phyloP scores from a whole-genome alignment of 2,113 vertebrate species.

The Saimiri boliviensis region DNA sequence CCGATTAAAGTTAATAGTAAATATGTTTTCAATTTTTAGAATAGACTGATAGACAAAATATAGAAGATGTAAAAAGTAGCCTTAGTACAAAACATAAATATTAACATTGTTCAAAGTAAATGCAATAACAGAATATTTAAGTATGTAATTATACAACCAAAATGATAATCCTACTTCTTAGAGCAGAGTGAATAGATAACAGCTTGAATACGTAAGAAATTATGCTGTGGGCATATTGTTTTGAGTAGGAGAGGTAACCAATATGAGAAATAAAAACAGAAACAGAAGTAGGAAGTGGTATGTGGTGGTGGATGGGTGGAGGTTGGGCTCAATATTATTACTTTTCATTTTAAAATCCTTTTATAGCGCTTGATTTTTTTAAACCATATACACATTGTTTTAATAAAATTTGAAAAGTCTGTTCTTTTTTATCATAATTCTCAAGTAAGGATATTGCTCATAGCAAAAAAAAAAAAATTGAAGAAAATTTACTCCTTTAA shows the following conservation, averaged over 20 bases:
- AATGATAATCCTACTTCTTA: background rate
- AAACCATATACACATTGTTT: background rate
- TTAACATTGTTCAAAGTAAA: background rate
- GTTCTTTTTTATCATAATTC: background rate
- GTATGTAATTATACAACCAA: background rate
- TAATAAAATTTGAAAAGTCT: background rate
- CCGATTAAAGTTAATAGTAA: background rate
- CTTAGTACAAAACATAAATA: background rate
- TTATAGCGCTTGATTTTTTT: background rate
- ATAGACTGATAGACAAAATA: background rate
- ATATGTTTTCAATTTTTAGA: background rate
- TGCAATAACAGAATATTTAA: background rate
- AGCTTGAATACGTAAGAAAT: background rate
- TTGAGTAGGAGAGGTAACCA: constrained; percentile 11
- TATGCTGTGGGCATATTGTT: background rate
- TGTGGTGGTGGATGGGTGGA: background rate
- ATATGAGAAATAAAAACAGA: constrained; percentile 45
- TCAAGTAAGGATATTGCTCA: background rate
- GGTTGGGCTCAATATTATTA: background rate
- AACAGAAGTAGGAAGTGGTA: constrained; percentile 59
- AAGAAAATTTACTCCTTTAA: background rate
- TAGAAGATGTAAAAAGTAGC: background rate
- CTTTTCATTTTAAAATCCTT: constrained; percentile 47
- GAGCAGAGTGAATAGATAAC: background rate
- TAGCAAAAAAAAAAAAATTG: background rate